phyloP scores from a whole-genome alignment of 2,888 invertebrate genomes.

The Eilema caniola region DNA sequence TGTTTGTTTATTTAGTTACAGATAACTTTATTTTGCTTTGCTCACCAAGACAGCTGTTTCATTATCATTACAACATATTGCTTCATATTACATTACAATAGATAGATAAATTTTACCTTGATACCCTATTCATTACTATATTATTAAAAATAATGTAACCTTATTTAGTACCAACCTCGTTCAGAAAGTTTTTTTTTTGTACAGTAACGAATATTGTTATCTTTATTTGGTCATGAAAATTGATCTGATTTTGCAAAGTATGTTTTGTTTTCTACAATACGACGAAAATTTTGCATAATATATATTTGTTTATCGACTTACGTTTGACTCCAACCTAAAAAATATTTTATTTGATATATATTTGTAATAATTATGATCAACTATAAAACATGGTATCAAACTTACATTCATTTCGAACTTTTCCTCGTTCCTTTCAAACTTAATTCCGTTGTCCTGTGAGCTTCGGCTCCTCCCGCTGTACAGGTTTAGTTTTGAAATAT shows the following conservation, averaged over 20 bases:
- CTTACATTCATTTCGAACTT: slow-evolving; percentile 74
- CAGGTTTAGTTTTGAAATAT: slow-evolving; percentile 79
- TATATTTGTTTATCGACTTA: not conserved
- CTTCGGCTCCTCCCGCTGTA: slow-evolving; percentile 73
- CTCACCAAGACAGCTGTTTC: slow-evolving; percentile 7
- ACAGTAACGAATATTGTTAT: slow-evolving; percentile 16
- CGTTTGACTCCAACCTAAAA: no score
- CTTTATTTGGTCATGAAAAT: slow-evolving; percentile 58
- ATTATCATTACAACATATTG: slow-evolving; percentile 5
- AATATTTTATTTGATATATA: not conserved
- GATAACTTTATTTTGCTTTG: not conserved
- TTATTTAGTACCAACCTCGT: not conserved
- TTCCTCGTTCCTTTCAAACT: slow-evolving; percentile 64
- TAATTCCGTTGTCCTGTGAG: slow-evolving; percentile 63
- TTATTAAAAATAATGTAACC: not conserved
- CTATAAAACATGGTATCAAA: slow-evolving; percentile 35
- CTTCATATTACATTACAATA: not conserved
- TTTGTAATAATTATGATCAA: not conserved
- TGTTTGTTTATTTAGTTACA: not conserved
- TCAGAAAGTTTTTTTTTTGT: not conserved
- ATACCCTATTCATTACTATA: not conserved
- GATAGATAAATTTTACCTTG: not conserved
- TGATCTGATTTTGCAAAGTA: slow-evolving; percentile 40
- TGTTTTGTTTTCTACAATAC: not conserved
- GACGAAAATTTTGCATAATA: not conserved